phyloP scores from a whole-genome alignment of 2,113 vertebrate species.

The Leucopternis melanops region DNA sequence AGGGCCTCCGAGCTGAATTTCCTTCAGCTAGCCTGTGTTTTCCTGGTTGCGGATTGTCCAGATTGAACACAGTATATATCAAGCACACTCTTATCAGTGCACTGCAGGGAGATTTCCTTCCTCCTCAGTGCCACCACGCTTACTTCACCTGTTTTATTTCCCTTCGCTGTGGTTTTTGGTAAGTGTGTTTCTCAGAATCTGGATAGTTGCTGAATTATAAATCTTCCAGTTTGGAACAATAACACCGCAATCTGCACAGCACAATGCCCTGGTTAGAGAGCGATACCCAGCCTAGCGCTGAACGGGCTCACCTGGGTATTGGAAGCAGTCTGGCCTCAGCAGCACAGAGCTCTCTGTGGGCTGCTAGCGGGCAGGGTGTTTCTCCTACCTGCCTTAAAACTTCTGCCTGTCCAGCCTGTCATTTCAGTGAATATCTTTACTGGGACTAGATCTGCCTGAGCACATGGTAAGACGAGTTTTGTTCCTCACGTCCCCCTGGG shows the following conservation, averaged over 20 bases:
- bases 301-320: background rate
- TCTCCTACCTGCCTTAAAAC: background rate
- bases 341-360: background rate
- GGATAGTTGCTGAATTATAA: background rate
- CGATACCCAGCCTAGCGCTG: background rate
- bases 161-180: background rate
- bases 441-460: background rate
- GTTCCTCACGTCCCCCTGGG: background rate
- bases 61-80: background rate
- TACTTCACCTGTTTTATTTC: constrained; percentile 32
- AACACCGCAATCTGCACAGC: background rate
- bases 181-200: constrained; percentile 5
- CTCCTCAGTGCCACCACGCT: background rate
- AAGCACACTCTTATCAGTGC: constrained; percentile 22
- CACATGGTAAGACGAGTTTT: background rate
- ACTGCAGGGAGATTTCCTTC: constrained; percentile 50
- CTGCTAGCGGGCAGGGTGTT: background rate
- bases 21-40: constrained; percentile 34
- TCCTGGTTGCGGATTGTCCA: background rate
- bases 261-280: background rate
- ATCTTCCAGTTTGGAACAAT: background rate
- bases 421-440: background rate
- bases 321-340: background rate
- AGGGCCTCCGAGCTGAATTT: background rate
- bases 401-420: background rate